Conservation (phyloP, 2,113 vertebrate species). For the Coptodon bakossiorum region DNA sequence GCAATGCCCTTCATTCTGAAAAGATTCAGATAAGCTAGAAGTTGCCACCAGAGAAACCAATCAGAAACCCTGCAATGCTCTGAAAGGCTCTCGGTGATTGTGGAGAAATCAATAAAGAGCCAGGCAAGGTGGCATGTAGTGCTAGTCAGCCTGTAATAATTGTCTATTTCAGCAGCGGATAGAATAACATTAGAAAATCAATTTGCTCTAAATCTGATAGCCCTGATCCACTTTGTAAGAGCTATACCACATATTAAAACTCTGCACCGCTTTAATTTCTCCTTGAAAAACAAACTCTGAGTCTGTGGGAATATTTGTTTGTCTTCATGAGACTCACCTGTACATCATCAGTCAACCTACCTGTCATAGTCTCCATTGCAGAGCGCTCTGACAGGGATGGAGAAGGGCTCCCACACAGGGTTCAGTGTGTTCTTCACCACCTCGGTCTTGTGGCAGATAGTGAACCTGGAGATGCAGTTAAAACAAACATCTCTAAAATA, state of each 20-base stretch:
- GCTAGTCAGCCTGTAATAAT: conserved; percentile 2
- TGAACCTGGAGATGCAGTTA: conserved; percentile 58
- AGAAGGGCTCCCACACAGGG: conserved; percentile 85
- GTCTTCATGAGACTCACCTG: neutral
- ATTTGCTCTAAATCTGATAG: conserved; percentile 20
- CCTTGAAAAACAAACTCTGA: neutral
- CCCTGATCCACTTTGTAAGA: neutral
- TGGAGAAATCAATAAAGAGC: conserved; percentile 39
- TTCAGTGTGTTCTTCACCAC: conserved; percentile 85
- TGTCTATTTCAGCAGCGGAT: conserved; percentile 21
- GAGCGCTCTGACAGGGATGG: conserved; percentile 85
- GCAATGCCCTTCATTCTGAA: neutral
- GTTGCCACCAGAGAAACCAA: conserved; percentile 23
- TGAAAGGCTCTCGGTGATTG: conserved; percentile 1
- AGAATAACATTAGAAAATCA: conserved; percentile 39
- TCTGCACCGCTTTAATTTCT: neutral
- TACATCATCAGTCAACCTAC: conserved; percentile 55
- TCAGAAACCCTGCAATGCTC: conserved; percentile 15
- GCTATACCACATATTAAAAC: neutral
- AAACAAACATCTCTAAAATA: neutral
- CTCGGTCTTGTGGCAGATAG: conserved; percentile 76
- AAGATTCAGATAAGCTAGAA: conserved; percentile 27
- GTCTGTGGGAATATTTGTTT: neutral
- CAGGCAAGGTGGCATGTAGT: neutral
- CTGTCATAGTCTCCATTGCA: conserved; percentile 92